Evolutionary conservation across 2,888 invertebrate species (phyloP), one percentile per base, ranked within the genome.

Genomic region (Dermolepida albohirtum): DNA sequence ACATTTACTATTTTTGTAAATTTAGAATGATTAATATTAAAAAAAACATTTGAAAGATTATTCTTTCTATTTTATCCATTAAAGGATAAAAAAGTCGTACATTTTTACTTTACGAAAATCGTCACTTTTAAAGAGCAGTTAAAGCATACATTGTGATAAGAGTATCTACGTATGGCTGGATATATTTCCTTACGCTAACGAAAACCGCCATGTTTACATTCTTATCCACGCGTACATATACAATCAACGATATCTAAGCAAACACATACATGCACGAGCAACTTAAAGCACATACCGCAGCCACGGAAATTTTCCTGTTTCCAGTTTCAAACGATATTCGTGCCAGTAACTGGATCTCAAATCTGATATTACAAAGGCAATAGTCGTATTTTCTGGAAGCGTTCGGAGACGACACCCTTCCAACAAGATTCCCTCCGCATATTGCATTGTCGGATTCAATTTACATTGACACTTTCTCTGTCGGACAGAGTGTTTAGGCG

Each of bases 331-430:
- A 27, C 51, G 29, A 27, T 27, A 51, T 17, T 27, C 51, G 51
- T 29, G 27, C 29, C 51, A 22, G 51, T 51, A 51, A 51, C 51
- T 29, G 27, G 51, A 51, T 51, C 51, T 51, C 51, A 11, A 51
- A 51, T 51, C 51, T 51, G 51, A 51, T 51, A 51, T 51, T 22
- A 22, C 50, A 27, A 51, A 22, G 51, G 27, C 27, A 51, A 51
- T 51, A 27, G 51, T 29, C 22, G 51, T 29, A 29, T 51, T 51
- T 51, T 51, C 27, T 27, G 51, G 51, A 29, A 29, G 29, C 29
- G 51, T 43, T 43, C 12, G 41, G 16, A 22, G 43, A 43, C 34
- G 14, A 52, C 57, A 57, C 22, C 43, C 43, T 43, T 22, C 57
- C 27, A 12, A 51, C 29, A 29, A 29, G 29, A 51, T 51, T 51